Evolutionary conservation across 2,888 invertebrate genomes (phyloP), one percentile per base, ranked within the genome.

Genomic region (Uloborus plumipes): DNA sequence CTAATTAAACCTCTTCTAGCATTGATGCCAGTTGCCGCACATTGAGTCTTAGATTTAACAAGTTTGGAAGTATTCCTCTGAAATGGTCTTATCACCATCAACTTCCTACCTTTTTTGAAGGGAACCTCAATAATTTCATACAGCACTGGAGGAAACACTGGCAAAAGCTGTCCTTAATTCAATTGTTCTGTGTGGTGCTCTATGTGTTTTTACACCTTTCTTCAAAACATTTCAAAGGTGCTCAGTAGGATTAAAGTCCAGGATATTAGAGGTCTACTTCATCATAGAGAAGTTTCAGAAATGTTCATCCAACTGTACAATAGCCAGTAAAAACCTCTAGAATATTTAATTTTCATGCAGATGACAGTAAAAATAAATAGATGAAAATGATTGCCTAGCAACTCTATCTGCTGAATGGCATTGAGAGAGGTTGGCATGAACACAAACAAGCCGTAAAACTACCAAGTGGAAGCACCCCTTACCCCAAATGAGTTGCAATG

Each of bases 91-190:
- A n/a, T n/a, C n/a, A n/a, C n/a, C n/a, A n/a, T n/a, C n/a, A n/a
- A n/a, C n/a, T n/a, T n/a, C n/a, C n/a, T n/a, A n/a, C n/a, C n/a
- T n/a, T n/a, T n/a, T n/a, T n/a, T n/a, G n/a, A n/a, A n/a, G n/a
- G n/a, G n/a, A n/a, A n/a, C n/a, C n/a, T n/a, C n/a, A n/a, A n/a
- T n/a, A n/a, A n/a, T n/a, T n/a, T n/a, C n/a, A n/a, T n/a, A n/a
- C n/a, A n/a, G n/a, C n/a, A n/a, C n/a, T n/a, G n/a, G n/a, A n/a
- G n/a, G n/a, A 59, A 59, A 59, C 22, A 20, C 26, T n/a, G 20
- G 59, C 59, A 26, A 59, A 50, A 22, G n/a, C n/a, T 67, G 14
- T 67, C 50, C 67, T 20, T 67, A 53, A 50, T 67, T 67, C 50
- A 67, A 22, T n/a, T 14, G 16, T 1, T 14, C 18, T 67, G 7